These are phyloP conservation scores for Monoplex corrugatus DNA, from an alignment of 2,888 invertebrate genomes.

Conservation along the genomic window DNA sequence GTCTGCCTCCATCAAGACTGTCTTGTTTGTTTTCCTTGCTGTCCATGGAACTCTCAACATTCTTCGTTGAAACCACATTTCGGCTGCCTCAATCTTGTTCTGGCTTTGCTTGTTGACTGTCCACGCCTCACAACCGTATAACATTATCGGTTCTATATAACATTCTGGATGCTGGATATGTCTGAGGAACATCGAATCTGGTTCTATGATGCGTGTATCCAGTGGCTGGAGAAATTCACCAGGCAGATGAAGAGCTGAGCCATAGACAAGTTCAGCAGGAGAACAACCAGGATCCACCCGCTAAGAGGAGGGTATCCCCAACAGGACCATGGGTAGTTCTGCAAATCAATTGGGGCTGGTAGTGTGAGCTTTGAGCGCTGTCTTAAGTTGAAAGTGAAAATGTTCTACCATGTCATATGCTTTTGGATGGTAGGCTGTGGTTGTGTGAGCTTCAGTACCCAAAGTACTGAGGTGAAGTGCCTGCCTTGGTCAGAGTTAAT, in stretches of 20 bases:
- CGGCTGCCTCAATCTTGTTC: too few species aligned
- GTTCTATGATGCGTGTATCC: not conserved
- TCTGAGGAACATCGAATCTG: conserved; percentile 2
- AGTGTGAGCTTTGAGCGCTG: not conserved
- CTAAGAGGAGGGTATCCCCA: conserved; percentile 20
- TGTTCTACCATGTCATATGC: not conserved
- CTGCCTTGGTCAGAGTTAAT: too few species aligned
- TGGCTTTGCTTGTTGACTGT: too few species aligned
- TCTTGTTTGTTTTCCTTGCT: too few species aligned
- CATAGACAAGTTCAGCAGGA: not conserved
- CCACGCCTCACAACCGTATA: too few species aligned
- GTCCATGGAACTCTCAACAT: too few species aligned
- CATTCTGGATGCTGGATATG: too few species aligned
- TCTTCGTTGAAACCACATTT: too few species aligned
- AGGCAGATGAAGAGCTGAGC: conserved; percentile 11
- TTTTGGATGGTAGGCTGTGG: not conserved
- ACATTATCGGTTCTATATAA: too few species aligned
- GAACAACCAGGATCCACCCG: conserved; percentile 26
- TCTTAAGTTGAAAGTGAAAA: conserved; percentile 7
- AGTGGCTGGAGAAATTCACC: conserved; percentile 18
- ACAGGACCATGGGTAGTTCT: conserved; percentile 27
- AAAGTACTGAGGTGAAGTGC: conserved; percentile 20
- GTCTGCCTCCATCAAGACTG: too few species aligned
- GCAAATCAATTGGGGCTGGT: not conserved
- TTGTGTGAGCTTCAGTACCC: not conserved